A percentile compares a stretch with the other conserved stretches of the same genome.
Evolutionary conservation across 2,888 invertebrate species (phyloP).

Genomic region (Ypsolopha scabrella): DNA sequence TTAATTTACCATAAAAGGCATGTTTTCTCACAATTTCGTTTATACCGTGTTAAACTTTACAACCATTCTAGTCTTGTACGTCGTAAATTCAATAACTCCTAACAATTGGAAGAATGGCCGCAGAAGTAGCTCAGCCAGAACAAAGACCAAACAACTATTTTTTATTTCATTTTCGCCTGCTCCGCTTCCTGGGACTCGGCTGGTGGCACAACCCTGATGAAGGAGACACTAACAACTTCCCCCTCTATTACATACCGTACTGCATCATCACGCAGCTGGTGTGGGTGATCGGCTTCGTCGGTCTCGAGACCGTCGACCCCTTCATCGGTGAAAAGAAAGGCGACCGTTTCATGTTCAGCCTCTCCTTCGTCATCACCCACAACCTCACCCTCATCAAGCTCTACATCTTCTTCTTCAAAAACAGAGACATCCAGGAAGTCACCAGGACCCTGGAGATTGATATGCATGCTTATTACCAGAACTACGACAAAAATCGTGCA

Average conservation of each 20-base stretch:
- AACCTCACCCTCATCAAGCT: slow-evolving; percentile 54
- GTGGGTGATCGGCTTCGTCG: slow-evolving; percentile 56
- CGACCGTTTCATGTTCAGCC: slow-evolving; percentile 59
- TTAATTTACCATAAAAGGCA: too few species aligned
- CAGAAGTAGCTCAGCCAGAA: too few species aligned
- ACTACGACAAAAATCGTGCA: slow-evolving; percentile 28
- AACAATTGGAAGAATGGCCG: too few species aligned
- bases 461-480: slow-evolving; percentile 46
- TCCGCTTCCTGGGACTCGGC: slow-evolving; percentile 50
- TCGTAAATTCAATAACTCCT: too few species aligned
- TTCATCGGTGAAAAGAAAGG: slow-evolving; percentile 56
- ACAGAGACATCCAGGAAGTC: slow-evolving; percentile 47
- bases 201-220: slow-evolving; percentile 64
- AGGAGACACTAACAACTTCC: slow-evolving; percentile 40
- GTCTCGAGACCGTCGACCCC: slow-evolving; percentile 59
- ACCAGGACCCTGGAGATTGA: slow-evolving; percentile 44
- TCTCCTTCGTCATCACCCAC: slow-evolving; percentile 59
- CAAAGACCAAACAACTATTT: slow-evolving; percentile 41
- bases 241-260: slow-evolving; percentile 49
- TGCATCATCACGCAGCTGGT: slow-evolving; percentile 44
- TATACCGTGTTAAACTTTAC: too few species aligned
- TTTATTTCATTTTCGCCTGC: slow-evolving; percentile 37
- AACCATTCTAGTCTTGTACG: too few species aligned
- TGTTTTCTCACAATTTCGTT: too few species aligned
- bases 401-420: slow-evolving; percentile 53